Conservation (phyloP, 2,797 vertebrate genomes). For the Emys orbicularis region DNA sequence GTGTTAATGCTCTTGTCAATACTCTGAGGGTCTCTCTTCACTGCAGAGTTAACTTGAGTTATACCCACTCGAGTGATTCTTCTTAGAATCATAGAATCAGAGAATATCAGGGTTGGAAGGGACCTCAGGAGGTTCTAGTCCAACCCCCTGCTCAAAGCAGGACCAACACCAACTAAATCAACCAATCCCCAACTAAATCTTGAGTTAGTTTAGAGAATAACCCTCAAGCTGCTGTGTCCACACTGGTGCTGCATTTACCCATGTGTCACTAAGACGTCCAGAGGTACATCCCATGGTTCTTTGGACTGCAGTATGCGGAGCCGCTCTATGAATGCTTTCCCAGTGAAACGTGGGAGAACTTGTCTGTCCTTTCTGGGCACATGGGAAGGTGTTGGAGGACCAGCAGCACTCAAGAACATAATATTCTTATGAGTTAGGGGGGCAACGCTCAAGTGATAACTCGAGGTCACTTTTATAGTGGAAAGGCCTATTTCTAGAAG, state of each 20-base stretch:
- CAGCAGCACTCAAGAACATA: no score
- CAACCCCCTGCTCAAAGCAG: no score
- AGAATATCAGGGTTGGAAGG: no score
- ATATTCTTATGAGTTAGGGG: neutral
- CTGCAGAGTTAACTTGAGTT: fast-evolving
- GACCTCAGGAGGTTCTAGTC: no score
- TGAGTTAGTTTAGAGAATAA: neutral
- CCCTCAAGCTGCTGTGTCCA: neutral
- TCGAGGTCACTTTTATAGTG: neutral
- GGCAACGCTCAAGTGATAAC: neutral
- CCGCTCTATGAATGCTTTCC: neutral
- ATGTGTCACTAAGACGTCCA: neutral
- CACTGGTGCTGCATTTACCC: neutral
- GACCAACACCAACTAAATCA: no score
- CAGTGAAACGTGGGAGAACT: neutral
- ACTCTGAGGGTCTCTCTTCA: neutral
- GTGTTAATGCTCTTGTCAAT: neutral
- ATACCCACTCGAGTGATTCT: neutral
- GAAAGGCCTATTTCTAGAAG: neutral
- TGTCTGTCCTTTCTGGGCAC: neutral
- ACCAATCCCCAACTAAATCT: no score
- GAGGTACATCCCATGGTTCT: fast-evolving
- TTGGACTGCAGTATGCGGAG: neutral
- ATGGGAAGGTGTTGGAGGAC: neutral
- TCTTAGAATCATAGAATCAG: no score